Evolutionary conservation across 2,113 vertebrate genomes (phyloP).

Genomic region (Scalopus aquaticus): DNA sequence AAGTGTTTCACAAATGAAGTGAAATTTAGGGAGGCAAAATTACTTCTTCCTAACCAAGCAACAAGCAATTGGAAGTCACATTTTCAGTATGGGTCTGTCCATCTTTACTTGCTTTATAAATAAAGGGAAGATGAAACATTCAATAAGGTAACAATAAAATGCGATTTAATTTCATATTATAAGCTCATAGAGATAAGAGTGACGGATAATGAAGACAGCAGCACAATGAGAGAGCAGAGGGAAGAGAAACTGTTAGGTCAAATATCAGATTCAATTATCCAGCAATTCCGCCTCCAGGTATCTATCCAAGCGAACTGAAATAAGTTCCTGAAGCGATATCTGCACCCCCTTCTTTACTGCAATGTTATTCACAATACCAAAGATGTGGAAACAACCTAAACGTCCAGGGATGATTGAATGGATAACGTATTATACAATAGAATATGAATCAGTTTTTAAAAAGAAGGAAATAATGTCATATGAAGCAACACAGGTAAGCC

Average conservation of each 20-base stretch:
- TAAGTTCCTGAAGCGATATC: background rate
- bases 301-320: background rate
- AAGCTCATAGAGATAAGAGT: background rate
- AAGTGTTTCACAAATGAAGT: conserved; percentile 1
- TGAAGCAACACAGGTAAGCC: background rate
- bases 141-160: background rate
- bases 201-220: background rate
- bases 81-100: background rate
- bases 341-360: no score
- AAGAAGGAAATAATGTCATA: background rate
- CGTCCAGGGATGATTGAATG: background rate
- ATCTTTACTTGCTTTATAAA: background rate
- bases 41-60: background rate
- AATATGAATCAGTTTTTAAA: background rate
- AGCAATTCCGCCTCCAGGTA: background rate
- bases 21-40: background rate
- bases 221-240: background rate
- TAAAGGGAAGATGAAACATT: background rate
- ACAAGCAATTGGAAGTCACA: background rate
- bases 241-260: background rate
- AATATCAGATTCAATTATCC: background rate
- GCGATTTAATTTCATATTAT: background rate
- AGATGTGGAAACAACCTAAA: background rate
- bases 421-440: background rate
- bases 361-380: background rate